phyloP scores from a whole-genome alignment of 2,113 vertebrate genomes.

The Colaptes auratus region DNA sequence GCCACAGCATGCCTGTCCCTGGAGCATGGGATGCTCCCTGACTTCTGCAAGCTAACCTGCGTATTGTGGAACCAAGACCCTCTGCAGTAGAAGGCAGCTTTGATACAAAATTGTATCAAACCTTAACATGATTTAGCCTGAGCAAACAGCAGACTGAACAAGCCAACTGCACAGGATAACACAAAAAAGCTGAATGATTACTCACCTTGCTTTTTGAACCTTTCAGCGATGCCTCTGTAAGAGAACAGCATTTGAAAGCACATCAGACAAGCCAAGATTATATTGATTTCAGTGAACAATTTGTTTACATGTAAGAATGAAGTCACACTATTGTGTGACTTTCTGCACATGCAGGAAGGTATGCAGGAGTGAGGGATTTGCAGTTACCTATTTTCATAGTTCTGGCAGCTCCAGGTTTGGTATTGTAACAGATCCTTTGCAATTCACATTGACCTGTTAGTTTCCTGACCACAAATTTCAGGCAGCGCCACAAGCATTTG shows the following conservation, averaged over 20 bases:
- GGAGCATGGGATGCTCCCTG: neutral
- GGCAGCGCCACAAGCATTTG: conserved; percentile 91
- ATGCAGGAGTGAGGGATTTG: neutral
- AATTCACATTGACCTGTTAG: conserved; percentile 94
- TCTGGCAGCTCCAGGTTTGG: conserved; percentile 92
- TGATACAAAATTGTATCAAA: neutral
- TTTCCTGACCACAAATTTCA: conserved; percentile 93
- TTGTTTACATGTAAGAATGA: neutral
- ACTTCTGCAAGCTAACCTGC: neutral
- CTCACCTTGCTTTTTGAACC: conserved; percentile 93
- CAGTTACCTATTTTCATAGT: conserved; percentile 93
- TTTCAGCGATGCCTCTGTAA: conserved; percentile 90
- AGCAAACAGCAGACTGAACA: neutral
- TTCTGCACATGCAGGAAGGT: neutral
- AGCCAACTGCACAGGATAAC: neutral
- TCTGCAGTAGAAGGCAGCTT: neutral
- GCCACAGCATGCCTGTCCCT: neutral
- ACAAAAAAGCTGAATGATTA: neutral
- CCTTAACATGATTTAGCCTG: neutral
- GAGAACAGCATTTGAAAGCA: conserved; percentile 53
- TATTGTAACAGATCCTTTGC: conserved; percentile 94
- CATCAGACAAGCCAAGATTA: neutral
- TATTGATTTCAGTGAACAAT: neutral
- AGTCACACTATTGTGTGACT: neutral
- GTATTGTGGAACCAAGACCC: neutral